Evolutionary conservation across 2,797 vertebrate species (phyloP).

Genomic region (Periophthalmus magnuspinnatus): DNA sequence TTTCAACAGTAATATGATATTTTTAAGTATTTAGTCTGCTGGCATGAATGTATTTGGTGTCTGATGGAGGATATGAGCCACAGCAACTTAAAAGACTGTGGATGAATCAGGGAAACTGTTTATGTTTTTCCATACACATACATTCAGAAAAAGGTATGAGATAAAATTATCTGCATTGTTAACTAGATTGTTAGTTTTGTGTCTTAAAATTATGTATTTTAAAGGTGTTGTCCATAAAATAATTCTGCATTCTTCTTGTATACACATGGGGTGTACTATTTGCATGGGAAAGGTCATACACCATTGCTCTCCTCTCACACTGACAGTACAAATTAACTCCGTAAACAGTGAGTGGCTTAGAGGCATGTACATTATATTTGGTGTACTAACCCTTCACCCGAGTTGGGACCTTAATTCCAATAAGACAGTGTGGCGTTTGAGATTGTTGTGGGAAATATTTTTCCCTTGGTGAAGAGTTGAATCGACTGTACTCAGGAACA

Average conservation of each 20-base stretch:
- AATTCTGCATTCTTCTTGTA: background rate
- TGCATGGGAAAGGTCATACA: conserved; percentile 1
- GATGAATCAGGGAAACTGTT: background rate
- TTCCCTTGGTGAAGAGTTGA: background rate
- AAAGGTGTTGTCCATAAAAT: background rate
- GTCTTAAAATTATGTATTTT: too few relatives aligned
- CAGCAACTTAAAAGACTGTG: too few relatives aligned
- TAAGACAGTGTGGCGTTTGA: background rate
- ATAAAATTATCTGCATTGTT: too few relatives aligned
- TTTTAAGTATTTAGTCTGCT: background rate
- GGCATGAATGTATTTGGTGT: too few relatives aligned
- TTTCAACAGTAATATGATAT: background rate
- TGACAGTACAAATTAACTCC: background rate
- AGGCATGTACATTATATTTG: background rate
- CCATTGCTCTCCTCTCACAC: background rate
- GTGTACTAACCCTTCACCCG: background rate
- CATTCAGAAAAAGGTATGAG: too few relatives aligned
- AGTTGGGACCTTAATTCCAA: background rate
- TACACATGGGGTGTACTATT: background rate
- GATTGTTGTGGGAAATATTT: background rate
- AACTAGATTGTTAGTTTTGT: too few relatives aligned
- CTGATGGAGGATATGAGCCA: too few relatives aligned
- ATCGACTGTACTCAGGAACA: background rate
- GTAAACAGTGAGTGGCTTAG: background rate
- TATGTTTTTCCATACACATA: background rate